phyloP scores from a whole-genome alignment of 2,888 invertebrate species.

The Caenorhabditis uteleia region DNA sequence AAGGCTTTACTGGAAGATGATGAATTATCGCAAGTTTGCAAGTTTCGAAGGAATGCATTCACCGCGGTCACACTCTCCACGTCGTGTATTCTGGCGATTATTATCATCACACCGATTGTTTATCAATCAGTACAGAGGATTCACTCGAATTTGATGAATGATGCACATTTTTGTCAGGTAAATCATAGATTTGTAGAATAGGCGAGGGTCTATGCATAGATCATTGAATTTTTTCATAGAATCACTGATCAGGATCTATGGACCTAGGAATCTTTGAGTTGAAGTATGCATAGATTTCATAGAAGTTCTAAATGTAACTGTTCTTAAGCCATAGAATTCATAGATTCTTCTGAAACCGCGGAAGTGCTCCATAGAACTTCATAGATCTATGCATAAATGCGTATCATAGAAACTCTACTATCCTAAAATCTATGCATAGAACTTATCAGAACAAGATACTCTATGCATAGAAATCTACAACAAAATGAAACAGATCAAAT shows the following conservation, averaged over 20 bases:
- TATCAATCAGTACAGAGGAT: conserved; percentile 68
- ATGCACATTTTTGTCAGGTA: conserved; percentile 66
- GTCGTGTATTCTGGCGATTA: conserved; percentile 64
- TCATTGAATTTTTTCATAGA: neutral
- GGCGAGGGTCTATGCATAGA: neutral
- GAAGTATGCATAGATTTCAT: neutral
- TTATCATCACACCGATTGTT: conserved; percentile 64
- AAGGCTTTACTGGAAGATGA: conserved; percentile 1
- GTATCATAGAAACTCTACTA: too few species aligned
- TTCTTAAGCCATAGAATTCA: too few species aligned
- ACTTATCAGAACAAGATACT: too few species aligned
- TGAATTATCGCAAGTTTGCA: conserved; percentile 1
- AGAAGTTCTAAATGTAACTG: neutral
- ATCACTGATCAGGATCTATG: too few species aligned
- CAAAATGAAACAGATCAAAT: too few species aligned
- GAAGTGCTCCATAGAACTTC: too few species aligned
- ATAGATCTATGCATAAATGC: too few species aligned
- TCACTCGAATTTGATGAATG: conserved; percentile 59
- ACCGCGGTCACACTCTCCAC: conserved; percentile 66
- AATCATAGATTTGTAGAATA: neutral
- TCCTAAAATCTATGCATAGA: too few species aligned
- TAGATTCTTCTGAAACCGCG: too few species aligned
- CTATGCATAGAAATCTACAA: too few species aligned
- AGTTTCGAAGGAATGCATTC: conserved; percentile 54
- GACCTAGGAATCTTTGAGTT: neutral